A percentile compares a stretch with the other conserved stretches of the same genome.
These are phyloP conservation scores for Picus viridis DNA, from an alignment of 2,797 vertebrate species.

Conservation along the genomic window DNA sequence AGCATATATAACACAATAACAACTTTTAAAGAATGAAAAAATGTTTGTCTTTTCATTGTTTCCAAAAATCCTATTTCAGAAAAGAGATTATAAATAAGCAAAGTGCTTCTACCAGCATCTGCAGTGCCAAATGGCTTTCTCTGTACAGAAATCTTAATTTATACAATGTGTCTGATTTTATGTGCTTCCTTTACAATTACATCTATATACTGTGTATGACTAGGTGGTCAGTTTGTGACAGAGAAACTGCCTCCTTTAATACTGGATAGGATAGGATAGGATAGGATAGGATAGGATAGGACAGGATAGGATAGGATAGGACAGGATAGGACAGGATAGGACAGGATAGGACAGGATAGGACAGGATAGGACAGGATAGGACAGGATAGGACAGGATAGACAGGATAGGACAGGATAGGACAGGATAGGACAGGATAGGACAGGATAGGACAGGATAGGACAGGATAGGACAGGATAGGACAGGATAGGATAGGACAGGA, in stretches of 20 bases:
- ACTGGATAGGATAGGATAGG: neutral
- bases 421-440: no score
- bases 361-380: no score
- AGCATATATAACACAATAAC: neutral
- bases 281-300: no score
- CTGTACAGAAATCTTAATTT: neutral
- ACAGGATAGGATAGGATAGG: no score
- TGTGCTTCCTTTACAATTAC: neutral
- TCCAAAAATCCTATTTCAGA: neutral
- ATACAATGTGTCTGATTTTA: neutral
- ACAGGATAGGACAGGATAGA: no score
- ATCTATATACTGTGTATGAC: neutral
- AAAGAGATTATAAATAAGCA: neutral
- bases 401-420: no score
- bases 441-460: no score
- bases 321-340: no score
- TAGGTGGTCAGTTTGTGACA: neutral
- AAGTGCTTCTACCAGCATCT: neutral
- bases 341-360: no score
- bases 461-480: no score
- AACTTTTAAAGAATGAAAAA: constrained; percentile 16
- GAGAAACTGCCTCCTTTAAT: neutral
- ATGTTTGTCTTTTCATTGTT: neutral
- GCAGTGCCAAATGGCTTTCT: neutral
- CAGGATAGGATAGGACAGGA: no score